Percentiles rank a stretch among this genome's conserved stretches.
Conservation (phyloP, 2,888 invertebrate genomes). For the Periphyllus acericola region DNA sequence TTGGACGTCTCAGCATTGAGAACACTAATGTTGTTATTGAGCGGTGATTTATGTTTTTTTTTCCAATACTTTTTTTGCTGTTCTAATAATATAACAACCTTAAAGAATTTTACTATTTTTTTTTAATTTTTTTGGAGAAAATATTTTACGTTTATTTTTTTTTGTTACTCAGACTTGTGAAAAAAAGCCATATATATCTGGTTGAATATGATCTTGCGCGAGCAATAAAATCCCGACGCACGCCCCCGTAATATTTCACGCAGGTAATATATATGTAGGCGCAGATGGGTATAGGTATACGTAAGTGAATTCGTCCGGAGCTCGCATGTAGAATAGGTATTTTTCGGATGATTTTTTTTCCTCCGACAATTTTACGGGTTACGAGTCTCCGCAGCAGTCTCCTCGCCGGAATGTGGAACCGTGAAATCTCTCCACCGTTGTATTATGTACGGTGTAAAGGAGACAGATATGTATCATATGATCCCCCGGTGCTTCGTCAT, state of each 20-base stretch:
- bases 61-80: not conserved
- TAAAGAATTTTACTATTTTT: not conserved
- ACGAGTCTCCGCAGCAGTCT: not conserved
- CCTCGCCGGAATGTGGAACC: not conserved
- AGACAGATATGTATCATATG: constrained; percentile 8
- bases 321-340: not conserved
- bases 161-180: not conserved
- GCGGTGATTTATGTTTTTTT: not conserved
- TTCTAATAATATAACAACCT: not conserved
- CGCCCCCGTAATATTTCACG: not conserved
- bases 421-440: constrained; percentile 7
- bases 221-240: not conserved
- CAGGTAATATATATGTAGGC: not conserved
- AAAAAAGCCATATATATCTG: not conserved
- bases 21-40: too few relatives aligned
- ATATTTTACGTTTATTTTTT: not conserved
- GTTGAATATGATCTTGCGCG: not conserved
- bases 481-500: constrained; percentile 38
- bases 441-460: not conserved
- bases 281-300: not conserved
- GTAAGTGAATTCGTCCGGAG: not conserved
- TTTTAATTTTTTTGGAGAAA: not conserved
- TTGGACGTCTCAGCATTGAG: not conserved
- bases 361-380: constrained; percentile 10
- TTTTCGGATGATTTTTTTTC: constrained; percentile 3